Conservation (phyloP, 1,140 invertebrate species). For the Drosophila fuyamai region DNA sequence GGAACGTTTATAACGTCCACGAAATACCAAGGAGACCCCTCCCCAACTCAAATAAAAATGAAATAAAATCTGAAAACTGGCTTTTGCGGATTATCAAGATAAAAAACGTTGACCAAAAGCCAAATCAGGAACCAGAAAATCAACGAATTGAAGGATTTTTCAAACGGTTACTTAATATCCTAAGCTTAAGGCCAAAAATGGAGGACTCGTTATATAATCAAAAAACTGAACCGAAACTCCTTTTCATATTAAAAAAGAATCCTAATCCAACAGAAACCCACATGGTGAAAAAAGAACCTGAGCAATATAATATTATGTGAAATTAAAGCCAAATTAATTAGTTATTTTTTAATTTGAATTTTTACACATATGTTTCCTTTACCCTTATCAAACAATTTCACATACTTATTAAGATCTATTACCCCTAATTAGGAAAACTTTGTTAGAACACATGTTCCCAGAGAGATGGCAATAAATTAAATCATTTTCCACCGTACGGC, state of each 20-base stretch:
- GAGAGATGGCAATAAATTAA: conserved; percentile 62
- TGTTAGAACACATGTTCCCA: conserved; percentile 57
- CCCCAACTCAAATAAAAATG: not conserved
- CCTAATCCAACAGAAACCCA: not conserved
- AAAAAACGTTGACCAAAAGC: not conserved
- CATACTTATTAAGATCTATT: conserved; percentile 48
- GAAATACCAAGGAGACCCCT: not conserved
- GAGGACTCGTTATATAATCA: not conserved
- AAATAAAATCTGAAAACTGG: conserved; percentile 22
- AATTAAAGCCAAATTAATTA: not conserved
- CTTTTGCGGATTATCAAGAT: conserved; percentile 51
- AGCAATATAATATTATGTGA: conserved; percentile 7
- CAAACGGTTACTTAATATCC: not conserved
- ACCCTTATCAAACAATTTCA: conserved; percentile 18
- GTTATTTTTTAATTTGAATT: not conserved
- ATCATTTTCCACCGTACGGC: conserved; percentile 27
- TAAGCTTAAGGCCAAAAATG: not conserved
- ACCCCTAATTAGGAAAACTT: conserved; percentile 58
- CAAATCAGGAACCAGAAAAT: not conserved
- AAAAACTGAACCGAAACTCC: conserved; percentile 2
- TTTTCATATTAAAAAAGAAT: conserved; percentile 9
- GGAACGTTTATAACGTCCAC: conserved; percentile 26
- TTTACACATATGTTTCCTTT: not conserved
- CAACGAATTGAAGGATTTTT: conserved; percentile 3
- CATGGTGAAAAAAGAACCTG: conserved; percentile 1